phyloP scores from a whole-genome alignment of 2,113 vertebrate species.

The Ammospiza nelsoni region DNA sequence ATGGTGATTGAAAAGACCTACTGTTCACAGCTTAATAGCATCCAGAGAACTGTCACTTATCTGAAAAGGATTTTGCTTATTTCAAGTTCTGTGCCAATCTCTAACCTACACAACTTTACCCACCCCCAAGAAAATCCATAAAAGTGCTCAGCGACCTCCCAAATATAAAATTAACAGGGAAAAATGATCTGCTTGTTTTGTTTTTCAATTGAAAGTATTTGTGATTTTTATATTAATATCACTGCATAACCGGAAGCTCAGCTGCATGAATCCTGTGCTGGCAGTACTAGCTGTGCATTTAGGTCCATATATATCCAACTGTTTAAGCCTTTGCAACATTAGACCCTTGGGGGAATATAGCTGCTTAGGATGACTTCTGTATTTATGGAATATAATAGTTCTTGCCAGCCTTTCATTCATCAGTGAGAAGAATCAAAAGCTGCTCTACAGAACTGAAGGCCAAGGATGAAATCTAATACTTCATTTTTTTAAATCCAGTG shows the following conservation, averaged over 20 bases:
- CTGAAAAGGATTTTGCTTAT: conserved; percentile 61
- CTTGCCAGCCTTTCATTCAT: conserved; percentile 24
- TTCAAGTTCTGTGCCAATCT: conserved; percentile 66
- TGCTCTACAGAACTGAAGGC: not conserved
- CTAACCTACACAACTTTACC: conserved; percentile 59
- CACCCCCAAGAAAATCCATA: conserved; percentile 64
- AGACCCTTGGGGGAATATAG: not conserved
- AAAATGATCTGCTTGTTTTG: not conserved
- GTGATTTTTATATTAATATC: conserved; percentile 8
- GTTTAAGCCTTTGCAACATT: not conserved
- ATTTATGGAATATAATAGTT: not conserved
- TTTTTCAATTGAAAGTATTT: not conserved
- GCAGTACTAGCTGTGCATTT: not conserved
- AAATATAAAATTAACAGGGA: conserved; percentile 27
- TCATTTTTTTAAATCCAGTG: not conserved
- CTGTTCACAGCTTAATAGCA: conserved; percentile 67
- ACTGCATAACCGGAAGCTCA: not conserved
- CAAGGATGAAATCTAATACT: not conserved
- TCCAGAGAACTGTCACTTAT: conserved; percentile 62
- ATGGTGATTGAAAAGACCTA: conserved; percentile 63
- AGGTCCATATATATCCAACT: not conserved
- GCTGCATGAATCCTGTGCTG: not conserved
- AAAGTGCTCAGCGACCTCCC: conserved; percentile 30
- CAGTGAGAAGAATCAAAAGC: not conserved
- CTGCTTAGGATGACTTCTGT: not conserved